phyloP scores from a whole-genome alignment of 2,113 vertebrate species.

The Catharus bicknelli region DNA sequence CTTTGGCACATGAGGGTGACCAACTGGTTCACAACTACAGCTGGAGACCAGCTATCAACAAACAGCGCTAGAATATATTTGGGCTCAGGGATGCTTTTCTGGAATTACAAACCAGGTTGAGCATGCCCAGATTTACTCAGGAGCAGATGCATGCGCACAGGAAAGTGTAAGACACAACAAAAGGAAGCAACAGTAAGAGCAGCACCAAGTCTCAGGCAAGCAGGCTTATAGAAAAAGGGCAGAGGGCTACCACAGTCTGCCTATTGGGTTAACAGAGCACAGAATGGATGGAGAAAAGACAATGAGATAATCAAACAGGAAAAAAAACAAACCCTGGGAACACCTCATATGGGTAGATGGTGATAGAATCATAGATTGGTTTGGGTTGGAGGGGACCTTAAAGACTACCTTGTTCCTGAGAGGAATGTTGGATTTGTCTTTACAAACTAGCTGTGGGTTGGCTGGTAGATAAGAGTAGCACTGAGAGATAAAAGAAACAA shows the following conservation, averaged over 20 bases:
- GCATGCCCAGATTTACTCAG: background rate
- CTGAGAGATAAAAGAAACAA: too few species aligned
- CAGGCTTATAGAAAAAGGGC: fast-evolving
- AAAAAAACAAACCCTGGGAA: fast-evolving
- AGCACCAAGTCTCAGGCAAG: background rate
- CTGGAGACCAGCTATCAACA: background rate
- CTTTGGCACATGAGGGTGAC: background rate
- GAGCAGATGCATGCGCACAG: fast-evolving
- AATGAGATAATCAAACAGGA: too few species aligned
- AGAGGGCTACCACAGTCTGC: too few species aligned
- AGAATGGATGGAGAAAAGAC: fast-evolving
- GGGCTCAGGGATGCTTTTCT: background rate
- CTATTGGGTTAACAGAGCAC: fast-evolving
- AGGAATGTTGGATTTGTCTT: background rate
- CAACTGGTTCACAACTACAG: background rate
- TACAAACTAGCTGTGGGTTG: too few species aligned
- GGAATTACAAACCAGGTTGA: fast-evolving
- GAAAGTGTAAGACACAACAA: background rate
- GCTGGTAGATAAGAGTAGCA: too few species aligned
- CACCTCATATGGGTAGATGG: fast-evolving
- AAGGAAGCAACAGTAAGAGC: background rate
- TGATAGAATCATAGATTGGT: fast-evolving
- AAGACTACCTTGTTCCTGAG: background rate
- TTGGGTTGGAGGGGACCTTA: background rate
- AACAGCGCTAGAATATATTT: background rate